phyloP scores from a whole-genome alignment of 2,113 vertebrate species.

The Hirundichthys speculiger region DNA sequence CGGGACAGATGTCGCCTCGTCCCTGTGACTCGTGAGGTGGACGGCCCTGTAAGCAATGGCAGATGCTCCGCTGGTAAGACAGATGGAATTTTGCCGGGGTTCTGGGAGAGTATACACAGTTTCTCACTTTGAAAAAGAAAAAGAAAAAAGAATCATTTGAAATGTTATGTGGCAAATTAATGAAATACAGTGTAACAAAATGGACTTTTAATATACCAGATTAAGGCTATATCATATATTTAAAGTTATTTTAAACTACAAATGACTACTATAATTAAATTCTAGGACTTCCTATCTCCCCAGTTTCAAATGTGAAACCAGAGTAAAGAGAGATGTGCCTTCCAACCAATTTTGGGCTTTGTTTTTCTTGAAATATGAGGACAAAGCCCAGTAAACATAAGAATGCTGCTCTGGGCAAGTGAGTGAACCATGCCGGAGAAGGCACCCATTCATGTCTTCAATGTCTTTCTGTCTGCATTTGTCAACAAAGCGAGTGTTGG shows the following conservation, averaged over 20 bases:
- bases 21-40: constrained; percentile 77
- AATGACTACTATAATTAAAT: neutral
- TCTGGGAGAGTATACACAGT: constrained; percentile 67
- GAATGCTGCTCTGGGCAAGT: constrained; percentile 18
- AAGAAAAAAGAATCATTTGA: neutral
- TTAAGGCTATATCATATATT: neutral
- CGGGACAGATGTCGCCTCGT: constrained; percentile 82
- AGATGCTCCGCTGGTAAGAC: constrained; percentile 84
- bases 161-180: too few species aligned
- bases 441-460: constrained; percentile 7
- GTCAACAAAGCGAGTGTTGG: constrained; percentile 1
- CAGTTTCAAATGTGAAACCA: neutral
- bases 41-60: constrained; percentile 80
- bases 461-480: constrained; percentile 12
- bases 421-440: constrained; percentile 19
- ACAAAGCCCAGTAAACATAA: constrained; percentile 18
- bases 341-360: neutral
- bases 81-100: constrained; percentile 77
- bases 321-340: neutral
- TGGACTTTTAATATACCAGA: too few species aligned
- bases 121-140: constrained; percentile 42
- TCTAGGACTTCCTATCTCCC: too few species aligned
- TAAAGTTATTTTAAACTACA: neutral
- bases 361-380: constrained; percentile 9
- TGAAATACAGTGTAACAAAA: neutral